Conservation (phyloP, 1,140 invertebrate genomes). For the Episyrphus balteatus region DNA sequence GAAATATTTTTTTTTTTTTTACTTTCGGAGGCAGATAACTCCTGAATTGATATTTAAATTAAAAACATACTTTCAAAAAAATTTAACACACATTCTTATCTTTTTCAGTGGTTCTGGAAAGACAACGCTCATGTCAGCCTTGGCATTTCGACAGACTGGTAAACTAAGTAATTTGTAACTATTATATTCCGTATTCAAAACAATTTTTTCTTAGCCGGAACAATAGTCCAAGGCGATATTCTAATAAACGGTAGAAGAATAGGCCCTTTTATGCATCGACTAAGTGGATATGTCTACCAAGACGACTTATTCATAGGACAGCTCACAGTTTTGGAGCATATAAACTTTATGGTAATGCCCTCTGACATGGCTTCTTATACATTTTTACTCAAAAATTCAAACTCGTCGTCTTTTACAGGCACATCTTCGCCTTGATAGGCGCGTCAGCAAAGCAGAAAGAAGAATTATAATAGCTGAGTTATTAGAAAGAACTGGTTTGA, state of each 20-base stretch:
- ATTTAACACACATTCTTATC: neutral
- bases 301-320: conserved; percentile 81
- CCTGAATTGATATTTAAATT: no score
- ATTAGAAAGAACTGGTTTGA: conserved; percentile 60
- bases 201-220: conserved; percentile 40
- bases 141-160: conserved; percentile 66
- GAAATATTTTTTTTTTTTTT: no score
- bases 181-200: neutral
- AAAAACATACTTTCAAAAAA: no score
- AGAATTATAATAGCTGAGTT: conserved; percentile 57
- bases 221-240: conserved; percentile 65
- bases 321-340: conserved; percentile 79
- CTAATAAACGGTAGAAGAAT: conserved; percentile 56
- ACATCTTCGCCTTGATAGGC: conserved; percentile 63
- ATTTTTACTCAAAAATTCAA: neutral
- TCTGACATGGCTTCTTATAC: neutral
- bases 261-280: conserved; percentile 59
- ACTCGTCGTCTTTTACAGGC: conserved; percentile 45
- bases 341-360: conserved; percentile 69
- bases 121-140: conserved; percentile 82
- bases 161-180: conserved; percentile 12
- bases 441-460: conserved; percentile 45
- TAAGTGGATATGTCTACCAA: conserved; percentile 91
- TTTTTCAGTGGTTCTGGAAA: conserved; percentile 80
- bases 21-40: no score